phyloP scores from a whole-genome alignment of 2,113 vertebrate genomes.

The Tragelaphus buxtoni region DNA sequence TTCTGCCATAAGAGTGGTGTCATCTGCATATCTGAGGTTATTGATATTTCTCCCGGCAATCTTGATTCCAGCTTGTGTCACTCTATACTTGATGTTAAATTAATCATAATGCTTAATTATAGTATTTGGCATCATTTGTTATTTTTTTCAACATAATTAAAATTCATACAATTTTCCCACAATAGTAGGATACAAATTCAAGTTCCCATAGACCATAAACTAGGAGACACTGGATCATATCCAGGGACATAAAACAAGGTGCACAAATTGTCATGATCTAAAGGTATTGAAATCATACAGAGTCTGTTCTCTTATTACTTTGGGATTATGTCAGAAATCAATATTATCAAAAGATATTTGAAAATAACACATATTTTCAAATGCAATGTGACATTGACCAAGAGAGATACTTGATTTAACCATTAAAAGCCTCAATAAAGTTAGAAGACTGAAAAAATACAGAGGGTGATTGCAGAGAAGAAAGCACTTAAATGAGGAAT shows the following conservation, averaged over 20 bases:
- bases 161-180: not conserved
- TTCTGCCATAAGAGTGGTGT: too few relatives aligned
- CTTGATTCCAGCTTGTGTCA: not conserved
- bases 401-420: not conserved
- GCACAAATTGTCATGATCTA: not conserved
- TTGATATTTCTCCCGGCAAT: too few relatives aligned
- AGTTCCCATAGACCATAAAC: not conserved
- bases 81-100: constrained; percentile 7
- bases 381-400: not conserved
- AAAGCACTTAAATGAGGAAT: not conserved
- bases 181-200: not conserved
- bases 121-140: not conserved
- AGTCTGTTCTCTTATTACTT: not conserved
- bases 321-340: not conserved
- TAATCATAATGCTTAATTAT: not conserved
- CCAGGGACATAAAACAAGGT: not conserved
- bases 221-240: not conserved
- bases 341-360: not conserved
- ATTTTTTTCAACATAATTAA: not conserved
- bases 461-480: not conserved
- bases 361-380: not conserved
- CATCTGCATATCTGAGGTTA: too few relatives aligned
- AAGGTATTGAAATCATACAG: not conserved
- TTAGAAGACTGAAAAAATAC: not conserved
- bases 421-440: not conserved